Percentiles rank a stretch among this genome's conserved stretches.
Evolutionary conservation across 2,797 vertebrate genomes (phyloP).

Genomic region (Mormyrops attenuatus): DNA sequence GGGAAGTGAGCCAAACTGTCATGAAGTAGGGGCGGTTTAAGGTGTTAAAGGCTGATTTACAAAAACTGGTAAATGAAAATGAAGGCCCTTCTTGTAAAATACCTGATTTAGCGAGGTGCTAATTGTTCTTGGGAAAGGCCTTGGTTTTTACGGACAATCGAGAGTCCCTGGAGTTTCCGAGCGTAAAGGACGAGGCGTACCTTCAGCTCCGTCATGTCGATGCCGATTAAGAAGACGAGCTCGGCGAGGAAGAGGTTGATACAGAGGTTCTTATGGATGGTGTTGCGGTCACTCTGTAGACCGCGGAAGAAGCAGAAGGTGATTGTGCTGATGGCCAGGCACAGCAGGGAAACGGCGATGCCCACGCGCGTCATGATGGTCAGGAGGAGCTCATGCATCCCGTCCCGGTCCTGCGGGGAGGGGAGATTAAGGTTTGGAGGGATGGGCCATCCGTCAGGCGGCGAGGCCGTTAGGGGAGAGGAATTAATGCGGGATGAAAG

Average conservation of each 20-base stretch:
- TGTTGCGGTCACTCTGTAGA: constrained; percentile 95
- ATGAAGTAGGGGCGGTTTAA: background rate
- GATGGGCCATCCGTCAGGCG: constrained; percentile 27
- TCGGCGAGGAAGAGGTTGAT: constrained; percentile 95
- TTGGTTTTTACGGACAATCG: background rate
- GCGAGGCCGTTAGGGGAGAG: constrained; percentile 32
- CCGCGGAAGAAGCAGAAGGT: constrained; percentile 98
- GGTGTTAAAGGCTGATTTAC: background rate
- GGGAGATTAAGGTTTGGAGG: constrained; percentile 34
- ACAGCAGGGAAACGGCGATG: constrained; percentile 91
- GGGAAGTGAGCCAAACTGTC: background rate
- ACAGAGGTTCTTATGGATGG: constrained; percentile 98
- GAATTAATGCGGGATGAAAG: constrained; percentile 20
- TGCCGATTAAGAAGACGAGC: constrained; percentile 93
- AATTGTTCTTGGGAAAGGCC: background rate
- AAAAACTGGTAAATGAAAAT: background rate
- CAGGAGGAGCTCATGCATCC: constrained; percentile 84
- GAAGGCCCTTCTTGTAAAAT: background rate
- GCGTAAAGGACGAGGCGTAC: constrained; percentile 52
- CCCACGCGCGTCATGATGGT: constrained; percentile 92
- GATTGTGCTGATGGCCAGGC: constrained; percentile 95
- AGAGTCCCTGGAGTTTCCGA: background rate
- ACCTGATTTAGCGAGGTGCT: background rate
- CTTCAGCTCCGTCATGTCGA: constrained; percentile 91
- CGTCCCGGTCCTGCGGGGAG: constrained; percentile 72